A percentile compares a stretch with the other conserved stretches of the same genome.
Conservation (phyloP, 2,113 vertebrate species). For the Mellivora capensis region DNA sequence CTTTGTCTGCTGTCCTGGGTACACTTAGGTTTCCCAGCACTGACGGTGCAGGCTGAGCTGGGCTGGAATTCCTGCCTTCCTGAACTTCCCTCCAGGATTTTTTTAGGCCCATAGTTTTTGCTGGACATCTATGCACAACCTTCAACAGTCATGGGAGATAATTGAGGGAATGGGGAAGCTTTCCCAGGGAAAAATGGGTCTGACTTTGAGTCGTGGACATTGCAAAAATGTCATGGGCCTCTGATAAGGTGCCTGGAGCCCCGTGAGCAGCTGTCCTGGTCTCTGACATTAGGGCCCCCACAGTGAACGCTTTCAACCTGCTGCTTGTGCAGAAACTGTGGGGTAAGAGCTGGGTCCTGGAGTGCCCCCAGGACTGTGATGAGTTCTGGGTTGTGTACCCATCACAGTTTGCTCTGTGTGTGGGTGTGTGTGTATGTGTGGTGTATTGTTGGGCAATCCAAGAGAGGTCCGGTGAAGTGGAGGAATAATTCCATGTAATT, state of each 20-base stretch:
- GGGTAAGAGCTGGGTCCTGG: background rate
- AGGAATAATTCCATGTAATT: background rate
- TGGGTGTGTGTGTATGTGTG: background rate
- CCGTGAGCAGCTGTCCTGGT: fast-evolving
- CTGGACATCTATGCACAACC: background rate
- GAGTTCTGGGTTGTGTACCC: background rate
- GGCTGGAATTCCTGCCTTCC: background rate
- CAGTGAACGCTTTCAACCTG: background rate
- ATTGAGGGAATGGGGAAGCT: background rate
- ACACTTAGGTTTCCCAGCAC: too few relatives aligned
- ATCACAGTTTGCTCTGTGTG: background rate
- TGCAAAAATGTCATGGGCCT: background rate
- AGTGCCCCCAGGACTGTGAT: background rate
- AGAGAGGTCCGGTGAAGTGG: background rate
- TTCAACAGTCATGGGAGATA: background rate
- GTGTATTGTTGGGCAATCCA: background rate
- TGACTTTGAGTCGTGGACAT: background rate
- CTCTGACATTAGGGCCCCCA: background rate
- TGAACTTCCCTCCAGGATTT: background rate
- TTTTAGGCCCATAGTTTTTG: background rate
- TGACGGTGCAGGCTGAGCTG: background rate
- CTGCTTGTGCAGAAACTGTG: background rate
- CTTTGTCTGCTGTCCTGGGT: background rate
- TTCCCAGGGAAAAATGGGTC: background rate
- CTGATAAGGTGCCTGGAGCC: background rate